Conservation (phyloP, 2,888 invertebrate genomes). For the Bombylius discolor region DNA sequence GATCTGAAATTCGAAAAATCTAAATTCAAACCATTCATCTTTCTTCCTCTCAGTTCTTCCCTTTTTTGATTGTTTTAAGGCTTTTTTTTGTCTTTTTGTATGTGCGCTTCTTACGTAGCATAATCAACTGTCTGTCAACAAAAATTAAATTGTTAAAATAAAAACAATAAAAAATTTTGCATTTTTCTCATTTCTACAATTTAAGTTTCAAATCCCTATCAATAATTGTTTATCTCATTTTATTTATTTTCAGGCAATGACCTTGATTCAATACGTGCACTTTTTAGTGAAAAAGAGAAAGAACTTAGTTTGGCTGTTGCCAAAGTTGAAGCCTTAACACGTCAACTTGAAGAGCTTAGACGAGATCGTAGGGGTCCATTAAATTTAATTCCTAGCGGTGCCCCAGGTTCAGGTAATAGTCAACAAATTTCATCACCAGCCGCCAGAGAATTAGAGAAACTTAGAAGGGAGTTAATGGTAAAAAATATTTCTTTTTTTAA, state of each 20-base stretch:
- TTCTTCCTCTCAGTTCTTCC: too few relatives aligned
- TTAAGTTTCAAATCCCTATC: too few relatives aligned
- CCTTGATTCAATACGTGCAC: constrained; percentile 86
- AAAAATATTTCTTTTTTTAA: constrained; percentile 24
- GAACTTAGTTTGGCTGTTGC: constrained; percentile 93
- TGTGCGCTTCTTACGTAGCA: too few relatives aligned
- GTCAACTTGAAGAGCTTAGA: constrained; percentile 85
- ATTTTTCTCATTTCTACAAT: too few relatives aligned
- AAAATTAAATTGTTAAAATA: too few relatives aligned
- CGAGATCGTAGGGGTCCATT: constrained; percentile 49
- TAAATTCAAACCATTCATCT: too few relatives aligned
- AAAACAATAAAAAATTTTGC: too few relatives aligned
- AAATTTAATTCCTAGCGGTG: constrained; percentile 25
- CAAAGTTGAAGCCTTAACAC: constrained; percentile 90
- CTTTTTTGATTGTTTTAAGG: too few relatives aligned
- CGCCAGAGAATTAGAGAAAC: constrained; percentile 80
- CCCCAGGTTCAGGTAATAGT: constrained; percentile 22
- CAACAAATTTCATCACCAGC: constrained; percentile 54
- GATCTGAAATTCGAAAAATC: too few relatives aligned
- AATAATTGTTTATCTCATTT: not conserved
- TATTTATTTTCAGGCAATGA: constrained; percentile 59
- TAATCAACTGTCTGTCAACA: too few relatives aligned
- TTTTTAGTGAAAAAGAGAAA: constrained; percentile 96
- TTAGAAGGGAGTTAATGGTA: constrained; percentile 84
- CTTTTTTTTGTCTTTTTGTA: too few relatives aligned